Evolutionary conservation across 2,888 invertebrate species (phyloP), one percentile per base, ranked within the genome.

Genomic region (Smittia sp.): DNA sequence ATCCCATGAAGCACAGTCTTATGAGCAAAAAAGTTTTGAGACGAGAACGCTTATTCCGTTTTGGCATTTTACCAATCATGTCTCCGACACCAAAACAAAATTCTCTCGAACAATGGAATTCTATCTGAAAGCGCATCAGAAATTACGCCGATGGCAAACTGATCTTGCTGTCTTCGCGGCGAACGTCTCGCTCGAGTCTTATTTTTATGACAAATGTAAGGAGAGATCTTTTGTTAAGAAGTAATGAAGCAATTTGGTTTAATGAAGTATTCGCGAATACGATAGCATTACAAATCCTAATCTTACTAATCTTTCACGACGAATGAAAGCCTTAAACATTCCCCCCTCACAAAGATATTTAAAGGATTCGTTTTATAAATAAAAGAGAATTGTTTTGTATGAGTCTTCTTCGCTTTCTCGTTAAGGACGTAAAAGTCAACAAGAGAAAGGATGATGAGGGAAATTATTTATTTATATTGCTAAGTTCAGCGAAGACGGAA

Each of bases 251-350:
- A 46, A 46, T 46, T 46, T 13, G 15, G 4, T n/a, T 46, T 46
- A 46, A 46, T 46, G 46, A 15, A 46, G 46, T n/a, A 46, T 46
- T n/a, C 4, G 11, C 2, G n/a, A n/a, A 46, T 46, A 15, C 46
- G 46, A 46, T 46, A 2, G 2, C 3, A 46, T 11, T 2, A 3
- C 9, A 32, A 46, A 46, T 11, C 11, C 2, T n/a, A 46, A 46
- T n/a, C 46, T 13, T 9, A 39, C 39, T 7, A 39, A 39, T 9
- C 46, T 46, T 46, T 46, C 46, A n/a, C 46, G 15, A n/a, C 15
- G 46, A 15, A 46, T 32, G 46, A 22, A 58, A 58, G 58, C 58
- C 58, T 58, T 58, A 58, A 18, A 58, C 58, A 58, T 58, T 58
- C 58, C 58, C n/a, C 13, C 15, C 15, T 46, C n/a, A 46, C 6